Base-by-base conservation (phyloP, 2,797 vertebrate species). In the Gephyroberyx darwinii region DNA sequence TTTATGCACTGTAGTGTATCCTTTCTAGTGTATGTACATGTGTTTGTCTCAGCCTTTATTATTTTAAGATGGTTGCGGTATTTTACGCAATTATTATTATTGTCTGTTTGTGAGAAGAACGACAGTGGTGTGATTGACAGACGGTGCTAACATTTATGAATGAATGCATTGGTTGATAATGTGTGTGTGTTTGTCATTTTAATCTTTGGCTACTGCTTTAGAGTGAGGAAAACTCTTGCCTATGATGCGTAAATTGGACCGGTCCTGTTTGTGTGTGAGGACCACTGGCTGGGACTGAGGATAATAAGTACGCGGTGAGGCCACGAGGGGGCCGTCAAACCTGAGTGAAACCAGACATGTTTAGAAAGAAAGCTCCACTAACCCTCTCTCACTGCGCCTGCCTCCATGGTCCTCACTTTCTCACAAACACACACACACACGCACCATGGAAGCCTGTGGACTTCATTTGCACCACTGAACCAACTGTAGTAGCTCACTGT, bases 331-430 rank as follows among this genome's bases (percentile, higher is more conserved):
- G 69, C 77, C 60, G 69, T 82, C 35, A 67, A 75, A 65, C 51
- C 66, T 84, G 81, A 84, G 74, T 71, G 68, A 84, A 87, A 86
- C 59, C 82, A 84, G 82, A 80, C 72, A 73, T 79, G 74, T 84
- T 71, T 55, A 62, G 82, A 81, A 71, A 57, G 52, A 84, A 26
- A 26, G 26, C 26, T 26, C 26, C 26, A 26, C 26, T 26, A 26
- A 81, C 71, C 17, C 50, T 67, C 35, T 74, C n/a, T 73, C 48
- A 52, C 22, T 62, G 3, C 39, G 43, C 43, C 17, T 20, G 20
- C 5, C 26, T 52, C 10, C 30, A 13, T 37, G 19, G 5, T 61
- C 64, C 47, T 56, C 17, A 63, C 31, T 51, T 16, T 45, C 56
- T 35, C 39, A 67, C 19, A 62, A 45, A 84, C 30, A 76, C 22